Conservation (phyloP, 2,888 invertebrate genomes). For the Anagyrus pseudococci region DNA sequence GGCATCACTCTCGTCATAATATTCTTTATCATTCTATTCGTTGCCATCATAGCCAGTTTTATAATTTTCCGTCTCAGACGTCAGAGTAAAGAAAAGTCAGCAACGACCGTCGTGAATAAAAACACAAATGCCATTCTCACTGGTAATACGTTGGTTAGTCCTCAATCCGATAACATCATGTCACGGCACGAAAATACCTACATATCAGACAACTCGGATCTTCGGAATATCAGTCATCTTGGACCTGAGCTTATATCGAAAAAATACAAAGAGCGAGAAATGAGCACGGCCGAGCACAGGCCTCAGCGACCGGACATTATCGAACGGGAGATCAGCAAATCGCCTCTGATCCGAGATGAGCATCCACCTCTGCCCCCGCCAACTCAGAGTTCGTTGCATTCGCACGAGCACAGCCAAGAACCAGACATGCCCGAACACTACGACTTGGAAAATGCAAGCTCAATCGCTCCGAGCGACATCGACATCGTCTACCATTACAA, state of each 20-base stretch:
- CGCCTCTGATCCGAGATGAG: conserved; percentile 80
- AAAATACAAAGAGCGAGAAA: conserved; percentile 87
- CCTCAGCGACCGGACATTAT: conserved; percentile 94
- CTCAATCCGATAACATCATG: conserved; percentile 73
- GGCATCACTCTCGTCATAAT: conserved; percentile 93
- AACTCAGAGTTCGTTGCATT: conserved; percentile 74
- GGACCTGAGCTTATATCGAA: conserved; percentile 87
- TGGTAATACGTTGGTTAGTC: conserved; percentile 69
- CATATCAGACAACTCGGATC: conserved; percentile 68
- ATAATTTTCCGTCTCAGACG: conserved; percentile 89
- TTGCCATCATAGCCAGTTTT: conserved; percentile 89
- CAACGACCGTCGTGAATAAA: conserved; percentile 76
- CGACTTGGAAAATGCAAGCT: conserved; percentile 95
- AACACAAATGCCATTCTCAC: conserved; percentile 78
- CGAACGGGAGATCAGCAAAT: conserved; percentile 86
- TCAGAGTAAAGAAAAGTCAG: conserved; percentile 85
- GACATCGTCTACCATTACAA: conserved; percentile 97
- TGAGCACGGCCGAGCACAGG: conserved; percentile 73
- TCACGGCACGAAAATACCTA: conserved; percentile 73
- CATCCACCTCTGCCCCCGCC: conserved; percentile 82
- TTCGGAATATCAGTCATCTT: conserved; percentile 77
- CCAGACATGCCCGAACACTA: conserved; percentile 91
- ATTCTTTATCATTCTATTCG: conserved; percentile 88
- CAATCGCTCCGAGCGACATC: conserved; percentile 96
- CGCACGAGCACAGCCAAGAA: conserved; percentile 75